phyloP scores from a whole-genome alignment of 2,888 invertebrate genomes.

The Drosophila parthenogenetica region DNA sequence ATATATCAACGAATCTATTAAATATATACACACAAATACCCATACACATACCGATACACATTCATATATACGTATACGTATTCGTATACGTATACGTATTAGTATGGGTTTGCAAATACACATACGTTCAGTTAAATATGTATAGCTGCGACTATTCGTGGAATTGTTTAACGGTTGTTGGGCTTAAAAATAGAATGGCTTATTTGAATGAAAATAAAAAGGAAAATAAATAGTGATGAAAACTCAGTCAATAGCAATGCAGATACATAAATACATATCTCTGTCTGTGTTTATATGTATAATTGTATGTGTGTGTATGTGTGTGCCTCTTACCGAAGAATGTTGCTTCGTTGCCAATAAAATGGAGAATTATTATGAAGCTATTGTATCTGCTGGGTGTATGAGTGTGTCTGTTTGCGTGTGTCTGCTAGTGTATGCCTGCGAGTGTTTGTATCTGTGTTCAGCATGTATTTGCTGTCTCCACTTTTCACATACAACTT shows the following conservation, averaged over 20 bases:
- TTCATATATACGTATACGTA: constrained; percentile 12
- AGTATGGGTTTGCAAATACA: not conserved
- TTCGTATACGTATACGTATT: constrained; percentile 8
- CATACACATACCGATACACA: constrained; percentile 14
- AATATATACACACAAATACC: not conserved
- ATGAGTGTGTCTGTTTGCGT: not conserved
- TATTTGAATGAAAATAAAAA: constrained; percentile 30
- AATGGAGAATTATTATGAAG: constrained; percentile 4
- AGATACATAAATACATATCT: constrained; percentile 3
- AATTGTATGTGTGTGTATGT: constrained; percentile 5
- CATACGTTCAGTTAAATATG: constrained; percentile 11
- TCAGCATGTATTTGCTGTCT: not conserved
- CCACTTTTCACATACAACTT: constrained; percentile 1
- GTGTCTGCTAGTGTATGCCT: not conserved
- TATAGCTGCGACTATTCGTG: constrained; percentile 48
- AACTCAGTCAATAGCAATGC: constrained; percentile 16
- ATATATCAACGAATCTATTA: not conserved
- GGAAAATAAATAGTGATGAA: constrained; percentile 25
- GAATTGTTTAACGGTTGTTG: constrained; percentile 70
- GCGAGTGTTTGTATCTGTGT: not conserved
- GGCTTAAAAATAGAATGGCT: constrained; percentile 63
- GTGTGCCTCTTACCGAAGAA: constrained; percentile 20
- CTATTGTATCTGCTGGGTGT: not conserved
- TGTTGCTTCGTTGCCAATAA: not conserved
- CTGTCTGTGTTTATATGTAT: constrained; percentile 12